Evolutionary conservation across 1,140 invertebrate genomes (phyloP).

Genomic region (Drosophila baimaii): DNA sequence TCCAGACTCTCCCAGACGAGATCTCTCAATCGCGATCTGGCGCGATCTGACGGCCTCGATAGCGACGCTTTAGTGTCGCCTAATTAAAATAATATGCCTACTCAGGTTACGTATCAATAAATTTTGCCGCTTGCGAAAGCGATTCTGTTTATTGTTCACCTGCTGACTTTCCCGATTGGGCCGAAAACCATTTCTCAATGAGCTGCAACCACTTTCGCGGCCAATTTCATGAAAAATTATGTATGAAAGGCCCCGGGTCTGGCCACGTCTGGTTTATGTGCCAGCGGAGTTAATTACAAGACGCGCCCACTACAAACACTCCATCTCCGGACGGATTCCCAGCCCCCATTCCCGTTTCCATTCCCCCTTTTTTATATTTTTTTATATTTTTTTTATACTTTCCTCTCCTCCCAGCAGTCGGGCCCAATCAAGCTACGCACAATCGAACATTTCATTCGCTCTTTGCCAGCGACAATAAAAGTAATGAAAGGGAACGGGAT

Average conservation of each 20-base stretch:
- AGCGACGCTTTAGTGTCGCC: conserved; percentile 67
- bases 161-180: conserved; percentile 55
- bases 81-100: conserved; percentile 83
- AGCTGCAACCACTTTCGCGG: conserved; percentile 66
- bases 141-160: conserved; percentile 56
- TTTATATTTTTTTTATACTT: not conserved
- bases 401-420: conserved; percentile 30
- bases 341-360: not conserved
- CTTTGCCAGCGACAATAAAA: conserved; percentile 63
- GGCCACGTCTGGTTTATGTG: conserved; percentile 58
- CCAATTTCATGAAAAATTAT: conserved; percentile 67
- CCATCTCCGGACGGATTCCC: conserved; percentile 6
- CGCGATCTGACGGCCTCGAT: conserved; percentile 72
- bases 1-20: conserved; percentile 52
- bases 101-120: conserved; percentile 76
- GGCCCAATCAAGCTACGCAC: conserved; percentile 75
- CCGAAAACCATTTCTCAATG: conserved; percentile 33
- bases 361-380: conserved; percentile 12
- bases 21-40: conserved; percentile 74
- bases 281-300: conserved; percentile 75
- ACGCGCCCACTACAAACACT: conserved; percentile 72
- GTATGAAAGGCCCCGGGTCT: conserved; percentile 50
- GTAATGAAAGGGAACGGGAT: conserved; percentile 33
- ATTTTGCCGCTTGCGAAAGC: conserved; percentile 44
- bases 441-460: conserved; percentile 69